phyloP scores from a whole-genome alignment of 1,140 invertebrate genomes.

The Gryllus bimaculatus region DNA sequence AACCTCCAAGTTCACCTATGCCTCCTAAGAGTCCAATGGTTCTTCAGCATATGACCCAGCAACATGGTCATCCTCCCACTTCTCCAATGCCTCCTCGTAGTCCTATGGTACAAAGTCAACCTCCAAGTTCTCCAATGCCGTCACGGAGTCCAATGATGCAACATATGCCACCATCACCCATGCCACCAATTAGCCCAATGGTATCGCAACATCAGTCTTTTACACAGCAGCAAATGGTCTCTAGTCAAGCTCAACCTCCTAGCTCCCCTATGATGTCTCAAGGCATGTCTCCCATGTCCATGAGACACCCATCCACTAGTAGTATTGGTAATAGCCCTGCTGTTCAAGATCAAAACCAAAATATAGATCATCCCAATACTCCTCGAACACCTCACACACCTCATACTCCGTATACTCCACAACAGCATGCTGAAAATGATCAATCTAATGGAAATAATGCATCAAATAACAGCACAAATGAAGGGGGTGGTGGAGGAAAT shows the following conservation, averaged over 20 bases:
- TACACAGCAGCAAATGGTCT: slow-evolving; percentile 32
- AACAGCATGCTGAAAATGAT: slow-evolving; percentile 31
- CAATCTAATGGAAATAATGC: slow-evolving; percentile 24
- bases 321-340: slow-evolving; percentile 42
- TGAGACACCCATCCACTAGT: slow-evolving; percentile 29
- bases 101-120: slow-evolving; percentile 21
- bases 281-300: slow-evolving; percentile 27
- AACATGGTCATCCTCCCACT: slow-evolving; percentile 14
- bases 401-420: slow-evolving; percentile 28
- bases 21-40: slow-evolving; percentile 22
- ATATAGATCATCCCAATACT: slow-evolving; percentile 47
- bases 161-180: slow-evolving; percentile 35
- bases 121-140: slow-evolving; percentile 22
- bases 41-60: slow-evolving; percentile 8
- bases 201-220: slow-evolving; percentile 33
- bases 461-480: slow-evolving; percentile 25
- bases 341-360: slow-evolving; percentile 44
- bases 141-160: slow-evolving; percentile 27
- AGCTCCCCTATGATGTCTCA: slow-evolving; percentile 41
- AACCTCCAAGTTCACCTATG: slow-evolving; percentile 15
- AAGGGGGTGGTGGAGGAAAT: slow-evolving; percentile 40
- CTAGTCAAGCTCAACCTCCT: slow-evolving; percentile 35
- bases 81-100: slow-evolving; percentile 23
- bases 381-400: slow-evolving; percentile 38
- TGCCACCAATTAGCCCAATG: slow-evolving; percentile 44